Conservation (phyloP, 2,797 vertebrate species). For the Anabacerthia variegaticeps region DNA sequence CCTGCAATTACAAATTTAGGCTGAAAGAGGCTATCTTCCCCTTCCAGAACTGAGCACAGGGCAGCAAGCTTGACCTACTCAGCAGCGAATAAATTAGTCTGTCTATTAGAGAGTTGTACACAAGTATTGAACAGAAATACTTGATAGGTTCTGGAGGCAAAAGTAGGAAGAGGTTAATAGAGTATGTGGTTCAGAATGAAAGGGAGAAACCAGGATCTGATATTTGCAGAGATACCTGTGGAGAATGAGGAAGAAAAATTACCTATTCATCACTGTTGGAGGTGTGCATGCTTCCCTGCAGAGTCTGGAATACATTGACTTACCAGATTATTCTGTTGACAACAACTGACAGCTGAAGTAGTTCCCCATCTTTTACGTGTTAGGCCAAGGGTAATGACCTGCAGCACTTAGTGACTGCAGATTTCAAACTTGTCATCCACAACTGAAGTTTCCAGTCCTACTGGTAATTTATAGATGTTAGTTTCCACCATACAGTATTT, state of each 20-base stretch:
- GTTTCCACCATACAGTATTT: not conserved
- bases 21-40: not conserved
- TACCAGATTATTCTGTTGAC: not conserved
- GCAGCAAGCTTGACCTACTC: not conserved
- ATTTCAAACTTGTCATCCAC: not conserved
- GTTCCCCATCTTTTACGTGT: not conserved
- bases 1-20: not conserved
- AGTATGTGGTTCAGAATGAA: not conserved
- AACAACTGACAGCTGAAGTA: not conserved
- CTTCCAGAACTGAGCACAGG: not conserved
- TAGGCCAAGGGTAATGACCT: not conserved
- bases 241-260: not conserved
- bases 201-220: not conserved
- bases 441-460: not conserved
- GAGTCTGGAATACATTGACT: not conserved
- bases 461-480: not conserved
- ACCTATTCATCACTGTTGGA: not conserved
- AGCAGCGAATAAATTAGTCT: not conserved
- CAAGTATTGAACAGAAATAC: not conserved
- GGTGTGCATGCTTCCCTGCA: not conserved
- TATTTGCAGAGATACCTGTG: not conserved
- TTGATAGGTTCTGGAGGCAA: not conserved
- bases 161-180: not conserved
- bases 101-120: not conserved
- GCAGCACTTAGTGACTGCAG: not conserved